Conservation (phyloP, 1,140 invertebrate genomes). For the Caenorhabditis latens region DNA sequence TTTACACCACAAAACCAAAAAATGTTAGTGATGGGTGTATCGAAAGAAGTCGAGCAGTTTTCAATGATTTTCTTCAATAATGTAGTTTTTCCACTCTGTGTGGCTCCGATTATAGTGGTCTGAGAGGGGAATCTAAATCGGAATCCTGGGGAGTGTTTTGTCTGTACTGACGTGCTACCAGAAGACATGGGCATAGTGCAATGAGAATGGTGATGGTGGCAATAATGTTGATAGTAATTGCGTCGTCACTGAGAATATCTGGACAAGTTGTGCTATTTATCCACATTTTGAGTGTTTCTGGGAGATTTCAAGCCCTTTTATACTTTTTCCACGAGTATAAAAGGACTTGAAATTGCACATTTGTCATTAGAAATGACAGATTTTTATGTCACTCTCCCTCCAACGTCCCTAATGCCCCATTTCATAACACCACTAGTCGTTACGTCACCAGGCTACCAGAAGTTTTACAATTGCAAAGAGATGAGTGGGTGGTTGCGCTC, state of each 20-base stretch:
- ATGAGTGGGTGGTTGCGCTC: background rate
- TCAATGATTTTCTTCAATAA: background rate
- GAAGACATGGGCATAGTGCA: background rate
- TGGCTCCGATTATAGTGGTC: background rate
- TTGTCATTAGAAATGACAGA: background rate
- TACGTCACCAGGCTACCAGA: background rate
- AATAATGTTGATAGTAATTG: slow-evolving; percentile 1
- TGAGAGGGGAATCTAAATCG: background rate
- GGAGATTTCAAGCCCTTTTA: too few relatives aligned
- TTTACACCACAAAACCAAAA: slow-evolving; percentile 5
- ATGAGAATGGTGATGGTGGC: background rate
- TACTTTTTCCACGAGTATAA: too few relatives aligned
- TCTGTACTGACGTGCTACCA: background rate
- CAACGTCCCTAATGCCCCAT: background rate
- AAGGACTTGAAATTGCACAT: background rate
- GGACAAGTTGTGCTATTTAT: too few relatives aligned
- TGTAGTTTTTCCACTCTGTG: background rate
- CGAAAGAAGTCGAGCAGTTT: background rate
- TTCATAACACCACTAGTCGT: background rate
- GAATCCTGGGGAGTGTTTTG: background rate
- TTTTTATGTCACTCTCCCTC: background rate
- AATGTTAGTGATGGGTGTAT: background rate
- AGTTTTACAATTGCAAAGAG: slow-evolving; percentile 1
- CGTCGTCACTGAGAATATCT: too few relatives aligned
- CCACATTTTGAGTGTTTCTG: too few relatives aligned